Conservation (phyloP, 2,888 invertebrate genomes). For the Microplitis deprimator region DNA sequence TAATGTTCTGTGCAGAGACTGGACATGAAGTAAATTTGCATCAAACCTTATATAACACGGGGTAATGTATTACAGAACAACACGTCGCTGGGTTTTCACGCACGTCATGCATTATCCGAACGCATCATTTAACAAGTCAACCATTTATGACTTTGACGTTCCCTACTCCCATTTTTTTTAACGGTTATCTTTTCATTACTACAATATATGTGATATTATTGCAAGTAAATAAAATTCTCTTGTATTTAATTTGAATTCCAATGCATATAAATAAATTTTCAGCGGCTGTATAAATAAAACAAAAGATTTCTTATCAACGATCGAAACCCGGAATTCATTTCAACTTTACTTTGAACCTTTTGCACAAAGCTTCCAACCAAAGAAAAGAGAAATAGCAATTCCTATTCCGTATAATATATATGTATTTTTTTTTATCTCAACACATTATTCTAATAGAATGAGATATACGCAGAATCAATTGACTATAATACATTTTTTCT, state of each 20-base stretch:
- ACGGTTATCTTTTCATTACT: neutral
- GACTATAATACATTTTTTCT: neutral
- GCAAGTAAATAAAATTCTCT: neutral
- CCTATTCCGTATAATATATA: neutral
- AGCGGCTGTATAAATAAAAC: neutral
- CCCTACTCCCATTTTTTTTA: neutral
- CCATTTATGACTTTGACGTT: conserved; percentile 13
- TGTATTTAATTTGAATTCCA: neutral
- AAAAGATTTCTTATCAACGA: neutral
- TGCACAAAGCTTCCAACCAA: neutral
- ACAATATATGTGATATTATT: neutral
- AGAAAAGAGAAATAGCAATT: neutral
- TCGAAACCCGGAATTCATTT: conserved; percentile 1
- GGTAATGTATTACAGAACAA: conserved; percentile 22
- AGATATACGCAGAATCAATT: neutral
- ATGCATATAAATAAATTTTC: neutral
- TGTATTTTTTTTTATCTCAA: neutral
- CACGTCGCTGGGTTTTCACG: conserved; percentile 19
- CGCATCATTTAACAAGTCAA: conserved; percentile 12
- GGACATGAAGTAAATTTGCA: conserved; percentile 31
- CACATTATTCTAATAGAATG: neutral
- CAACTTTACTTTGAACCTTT: neutral
- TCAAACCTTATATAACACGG: neutral
- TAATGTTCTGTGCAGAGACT: conserved; percentile 27
- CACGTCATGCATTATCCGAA: conserved; percentile 11